phyloP scores from a whole-genome alignment of 1,140 invertebrate genomes.

The Ctenoplectra terminalis region DNA sequence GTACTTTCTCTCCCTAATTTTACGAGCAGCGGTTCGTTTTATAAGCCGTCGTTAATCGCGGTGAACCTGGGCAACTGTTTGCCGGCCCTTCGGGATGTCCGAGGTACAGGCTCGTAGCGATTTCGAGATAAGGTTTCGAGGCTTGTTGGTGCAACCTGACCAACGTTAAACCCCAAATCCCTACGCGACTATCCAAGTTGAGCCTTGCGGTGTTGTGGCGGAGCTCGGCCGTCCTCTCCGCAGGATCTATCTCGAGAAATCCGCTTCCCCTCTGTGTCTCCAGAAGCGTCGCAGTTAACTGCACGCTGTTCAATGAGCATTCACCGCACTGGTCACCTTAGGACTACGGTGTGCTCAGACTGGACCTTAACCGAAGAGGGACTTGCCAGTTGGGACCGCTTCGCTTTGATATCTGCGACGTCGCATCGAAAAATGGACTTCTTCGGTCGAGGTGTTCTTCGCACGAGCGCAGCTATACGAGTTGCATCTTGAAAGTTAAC shows the following conservation, averaged over 20 bases:
- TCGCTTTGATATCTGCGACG: background rate
- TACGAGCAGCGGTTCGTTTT: slow-evolving; percentile 51
- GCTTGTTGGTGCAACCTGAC: slow-evolving; percentile 70
- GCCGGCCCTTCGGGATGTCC: slow-evolving; percentile 45
- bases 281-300: slow-evolving; percentile 58
- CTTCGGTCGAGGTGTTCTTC: too few relatives aligned
- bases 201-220: slow-evolving; percentile 67
- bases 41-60: slow-evolving; percentile 67
- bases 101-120: slow-evolving; percentile 53
- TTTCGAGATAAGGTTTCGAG: slow-evolving; percentile 70
- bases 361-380: too few relatives aligned
- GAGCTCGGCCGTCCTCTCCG: slow-evolving; percentile 52
- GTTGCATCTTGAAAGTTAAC: too few relatives aligned
- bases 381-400: background rate
- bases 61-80: slow-evolving; percentile 60
- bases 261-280: slow-evolving; percentile 19
- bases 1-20: slow-evolving; percentile 45
- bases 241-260: slow-evolving; percentile 67
- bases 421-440: too few relatives aligned
- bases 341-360: background rate
- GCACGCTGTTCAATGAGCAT: slow-evolving; percentile 61
- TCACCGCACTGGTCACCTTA: slow-evolving; percentile 44
- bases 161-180: slow-evolving; percentile 73
- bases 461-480: too few relatives aligned
- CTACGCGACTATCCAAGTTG: slow-evolving; percentile 70